Base-by-base conservation (phyloP, 2,113 vertebrate species). In the Brachirus orientalis region DNA sequence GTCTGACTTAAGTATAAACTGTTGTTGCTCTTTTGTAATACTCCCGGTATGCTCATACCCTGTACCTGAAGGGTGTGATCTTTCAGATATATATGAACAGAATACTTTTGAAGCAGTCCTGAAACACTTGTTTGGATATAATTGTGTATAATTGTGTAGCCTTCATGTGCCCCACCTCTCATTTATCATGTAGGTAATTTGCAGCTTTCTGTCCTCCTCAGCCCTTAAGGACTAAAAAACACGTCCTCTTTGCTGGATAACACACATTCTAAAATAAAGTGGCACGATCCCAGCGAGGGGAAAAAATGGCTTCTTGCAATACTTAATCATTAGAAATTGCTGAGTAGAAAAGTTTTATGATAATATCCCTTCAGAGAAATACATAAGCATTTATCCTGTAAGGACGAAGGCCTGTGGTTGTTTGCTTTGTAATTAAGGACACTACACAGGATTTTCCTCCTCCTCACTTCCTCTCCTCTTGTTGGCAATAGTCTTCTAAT, bases 401-500 rank as follows among this genome's bases (percentile, higher is more conserved):
- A 83, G 65, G 66, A 62, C 86, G 68, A 80, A 70, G 66, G 84
- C 84, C 80, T 41, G 72, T 28, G 73, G 84, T 85, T 90, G 89
- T 89, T 91, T 92, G 88, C 83, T 75, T 80, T 89, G 77, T 88
- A 88, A 92, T 90, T 89, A 92, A 86, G 77, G 82, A 86, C 22
- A 55, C 55, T 18, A 10, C 74, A 65, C 67, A 76, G 62, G 65
- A 85, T 79, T 63, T 67, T 75, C 79, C 79, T 69, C 72, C 75
- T 83, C 73, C 74, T 83, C 69, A 68, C 55, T 72, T 77, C 56
- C 86, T 79, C 74, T 84, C 76, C 78, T 87, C 83, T 75, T 81
- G 87, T 90, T 50, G 54, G 79, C 81, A 82, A 87, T 81, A 72
- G 73, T 55, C 76, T 79, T 89, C 86, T 89, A 84, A 92, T 90